phyloP scores from a whole-genome alignment of 2,888 invertebrate genomes.

The Cyclophora punctaria region DNA sequence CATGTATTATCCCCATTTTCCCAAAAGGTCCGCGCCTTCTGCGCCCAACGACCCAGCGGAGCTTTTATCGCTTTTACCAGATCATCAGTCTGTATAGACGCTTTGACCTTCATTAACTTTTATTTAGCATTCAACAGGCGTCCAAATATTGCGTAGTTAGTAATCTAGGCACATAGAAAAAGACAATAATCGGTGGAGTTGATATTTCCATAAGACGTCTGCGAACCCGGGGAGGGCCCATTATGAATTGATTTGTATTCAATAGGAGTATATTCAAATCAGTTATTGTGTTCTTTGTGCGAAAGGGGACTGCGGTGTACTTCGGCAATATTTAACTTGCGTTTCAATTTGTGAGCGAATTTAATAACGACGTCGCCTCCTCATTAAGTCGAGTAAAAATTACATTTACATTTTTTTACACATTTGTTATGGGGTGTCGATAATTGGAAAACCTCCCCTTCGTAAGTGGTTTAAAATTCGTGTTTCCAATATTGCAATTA shows the following conservation, averaged over 20 bases:
- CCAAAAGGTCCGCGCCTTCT: no score
- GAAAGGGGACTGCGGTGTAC: conserved; percentile 31
- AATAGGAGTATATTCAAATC: conserved; percentile 53
- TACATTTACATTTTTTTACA: background rate
- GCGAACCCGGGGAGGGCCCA: conserved; percentile 31
- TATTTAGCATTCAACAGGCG: conserved; percentile 1
- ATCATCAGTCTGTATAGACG: background rate
- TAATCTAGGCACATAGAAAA: conserved; percentile 21
- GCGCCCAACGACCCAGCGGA: no score
- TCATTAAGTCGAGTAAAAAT: no score
- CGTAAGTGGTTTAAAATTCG: no score
- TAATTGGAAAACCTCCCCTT: no score
- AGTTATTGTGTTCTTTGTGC: conserved; percentile 56
- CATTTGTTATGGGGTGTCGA: no score
- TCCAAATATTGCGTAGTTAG: conserved; percentile 16
- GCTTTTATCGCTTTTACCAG: no score
- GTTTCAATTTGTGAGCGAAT: conserved; percentile 8
- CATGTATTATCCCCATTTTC: no score
- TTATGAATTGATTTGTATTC: conserved; percentile 59
- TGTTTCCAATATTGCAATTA: no score
- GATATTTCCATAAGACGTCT: conserved; percentile 40
- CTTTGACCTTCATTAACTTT: background rate
- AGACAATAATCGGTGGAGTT: conserved; percentile 27
- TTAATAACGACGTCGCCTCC: background rate
- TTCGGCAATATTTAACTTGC: conserved; percentile 21